phyloP scores from a whole-genome alignment of 1,140 invertebrate species.

The Musca domestica region DNA sequence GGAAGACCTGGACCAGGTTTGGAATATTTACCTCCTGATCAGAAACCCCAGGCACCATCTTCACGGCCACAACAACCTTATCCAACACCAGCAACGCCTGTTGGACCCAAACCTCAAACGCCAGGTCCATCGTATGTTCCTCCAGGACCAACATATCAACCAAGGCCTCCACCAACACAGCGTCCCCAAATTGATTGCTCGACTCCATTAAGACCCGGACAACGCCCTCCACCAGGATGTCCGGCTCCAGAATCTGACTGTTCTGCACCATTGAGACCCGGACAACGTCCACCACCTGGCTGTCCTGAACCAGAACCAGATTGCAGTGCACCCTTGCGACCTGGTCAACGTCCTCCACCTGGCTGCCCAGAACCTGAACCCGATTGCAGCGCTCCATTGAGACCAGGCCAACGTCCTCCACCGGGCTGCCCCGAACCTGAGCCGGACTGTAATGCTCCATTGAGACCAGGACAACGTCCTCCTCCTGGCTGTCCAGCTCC shows the following conservation, averaged over 20 bases:
- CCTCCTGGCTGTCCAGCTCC: slow-evolving; percentile 12
- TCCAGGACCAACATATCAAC: slow-evolving; percentile 11
- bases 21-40: slow-evolving; percentile 12
- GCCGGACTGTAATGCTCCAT: slow-evolving; percentile 14
- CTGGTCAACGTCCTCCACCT: slow-evolving; percentile 13
- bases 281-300: slow-evolving; percentile 18
- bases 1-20: neutral
- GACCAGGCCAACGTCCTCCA: slow-evolving; percentile 22
- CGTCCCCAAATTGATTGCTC: slow-evolving; percentile 3
- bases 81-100: neutral
- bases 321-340: slow-evolving; percentile 11
- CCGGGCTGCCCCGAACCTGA: slow-evolving; percentile 2
- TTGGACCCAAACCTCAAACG: neutral
- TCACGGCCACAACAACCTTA: neutral
- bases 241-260: no score
- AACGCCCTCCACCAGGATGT: no score
- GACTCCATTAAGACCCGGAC: no score
- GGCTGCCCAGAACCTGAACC: slow-evolving; percentile 3
- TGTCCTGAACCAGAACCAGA: slow-evolving; percentile 5
- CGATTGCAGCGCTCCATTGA: neutral
- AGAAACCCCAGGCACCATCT: neutral
- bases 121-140: slow-evolving; percentile 4
- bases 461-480: slow-evolving; percentile 3
- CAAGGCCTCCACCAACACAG: slow-evolving; percentile 4
- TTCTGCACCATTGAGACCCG: neutral